Percentiles rank a stretch among this genome's conserved stretches.
Evolutionary conservation across 2,797 vertebrate species (phyloP).

Genomic region (Sphenopsis melanotis): DNA sequence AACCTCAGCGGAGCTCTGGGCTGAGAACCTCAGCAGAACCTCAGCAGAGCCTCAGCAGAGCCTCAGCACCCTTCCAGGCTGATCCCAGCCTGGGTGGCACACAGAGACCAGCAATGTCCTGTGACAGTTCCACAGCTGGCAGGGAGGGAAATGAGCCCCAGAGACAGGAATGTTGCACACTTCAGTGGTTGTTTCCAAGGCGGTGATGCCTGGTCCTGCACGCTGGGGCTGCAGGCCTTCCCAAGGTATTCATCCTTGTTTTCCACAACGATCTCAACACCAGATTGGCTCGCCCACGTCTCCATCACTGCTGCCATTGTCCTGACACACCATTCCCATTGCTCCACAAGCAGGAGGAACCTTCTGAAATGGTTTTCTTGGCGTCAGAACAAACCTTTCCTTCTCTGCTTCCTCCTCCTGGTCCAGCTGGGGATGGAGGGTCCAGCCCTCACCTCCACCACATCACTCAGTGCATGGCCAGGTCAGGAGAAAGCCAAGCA

Average conservation of each 20-base stretch:
- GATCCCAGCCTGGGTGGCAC: neutral
- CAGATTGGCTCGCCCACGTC: neutral
- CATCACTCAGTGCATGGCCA: rapidly evolving
- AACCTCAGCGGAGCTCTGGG: too few species aligned
- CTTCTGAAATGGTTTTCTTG: neutral
- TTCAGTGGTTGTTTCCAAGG: neutral
- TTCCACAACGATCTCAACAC: neutral
- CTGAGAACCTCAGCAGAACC: too few species aligned
- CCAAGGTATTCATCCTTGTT: neutral
- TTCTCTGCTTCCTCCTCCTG: neutral
- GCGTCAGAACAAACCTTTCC: neutral
- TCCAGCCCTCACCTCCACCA: neutral
- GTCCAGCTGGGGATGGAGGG: rapidly evolving
- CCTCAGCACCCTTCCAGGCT: neutral
- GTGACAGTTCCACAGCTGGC: neutral
- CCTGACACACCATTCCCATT: neutral
- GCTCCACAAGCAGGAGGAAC: neutral
- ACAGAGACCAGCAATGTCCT: neutral
- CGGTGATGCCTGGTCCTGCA: neutral
- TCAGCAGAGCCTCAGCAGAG: too few species aligned
- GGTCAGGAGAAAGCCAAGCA: neutral
- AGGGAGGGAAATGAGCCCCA: neutral
- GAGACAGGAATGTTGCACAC: neutral
- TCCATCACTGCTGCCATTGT: neutral
- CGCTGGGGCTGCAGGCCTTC: rapidly evolving